A percentile compares a stretch with the other conserved stretches of the same genome.
phyloP scores from a whole-genome alignment of 2,888 invertebrate species.

The Synanthedon formicaeformis region DNA sequence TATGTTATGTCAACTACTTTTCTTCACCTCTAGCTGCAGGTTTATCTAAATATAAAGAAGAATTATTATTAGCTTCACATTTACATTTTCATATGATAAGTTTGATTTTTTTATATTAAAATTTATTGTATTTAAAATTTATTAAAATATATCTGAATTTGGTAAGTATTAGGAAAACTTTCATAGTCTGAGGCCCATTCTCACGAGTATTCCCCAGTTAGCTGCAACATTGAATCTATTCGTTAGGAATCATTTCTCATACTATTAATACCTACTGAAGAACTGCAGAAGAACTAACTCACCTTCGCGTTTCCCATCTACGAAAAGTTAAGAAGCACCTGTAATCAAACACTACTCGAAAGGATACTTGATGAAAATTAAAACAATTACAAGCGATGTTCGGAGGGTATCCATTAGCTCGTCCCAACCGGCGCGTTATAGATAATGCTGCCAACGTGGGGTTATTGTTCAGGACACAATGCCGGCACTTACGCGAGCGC shows the following conservation, averaged over 20 bases:
- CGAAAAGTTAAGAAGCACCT: conserved; percentile 18
- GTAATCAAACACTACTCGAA: conserved; percentile 39
- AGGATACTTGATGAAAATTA: conserved; percentile 45
- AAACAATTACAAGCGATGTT: conserved; percentile 47
- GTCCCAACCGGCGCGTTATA: conserved; percentile 27
- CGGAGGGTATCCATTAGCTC: conserved; percentile 45
- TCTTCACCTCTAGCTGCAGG: too few relatives aligned
- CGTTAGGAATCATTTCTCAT: not conserved
- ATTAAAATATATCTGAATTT: too few relatives aligned
- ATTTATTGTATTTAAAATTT: too few relatives aligned
- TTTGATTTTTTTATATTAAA: too few relatives aligned
- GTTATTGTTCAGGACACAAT: conserved; percentile 54
- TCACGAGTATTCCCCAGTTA: not conserved
- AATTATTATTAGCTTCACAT: too few relatives aligned
- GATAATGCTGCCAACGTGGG: conserved; percentile 43
- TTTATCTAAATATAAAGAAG: too few relatives aligned
- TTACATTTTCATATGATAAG: too few relatives aligned
- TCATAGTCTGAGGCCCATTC: too few relatives aligned
- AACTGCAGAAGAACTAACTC: not conserved
- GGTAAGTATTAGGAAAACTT: too few relatives aligned
- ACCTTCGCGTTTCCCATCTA: conserved; percentile 1
- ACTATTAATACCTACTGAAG: not conserved
- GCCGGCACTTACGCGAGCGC: conserved; percentile 39
- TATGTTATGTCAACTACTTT: too few relatives aligned
- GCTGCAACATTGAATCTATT: conserved; percentile 1